Evolutionary conservation across 2,113 vertebrate genomes (phyloP), one percentile per base, ranked within the genome.

Genomic region (Atlantisia rogersi): DNA sequence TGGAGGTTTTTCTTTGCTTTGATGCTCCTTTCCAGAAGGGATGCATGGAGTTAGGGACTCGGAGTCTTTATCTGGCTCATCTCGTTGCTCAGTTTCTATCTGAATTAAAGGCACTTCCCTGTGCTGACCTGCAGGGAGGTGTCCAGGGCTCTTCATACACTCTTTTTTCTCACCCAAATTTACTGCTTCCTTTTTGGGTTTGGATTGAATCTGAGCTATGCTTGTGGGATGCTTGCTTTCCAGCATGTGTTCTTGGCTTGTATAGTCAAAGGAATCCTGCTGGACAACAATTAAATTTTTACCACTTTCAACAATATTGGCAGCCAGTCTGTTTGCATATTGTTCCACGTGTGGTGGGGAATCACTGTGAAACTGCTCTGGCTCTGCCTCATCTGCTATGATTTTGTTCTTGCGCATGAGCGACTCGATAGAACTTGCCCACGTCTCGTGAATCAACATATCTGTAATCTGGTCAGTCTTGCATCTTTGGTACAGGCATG

Each of bases 381-480:
- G 68, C 9, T 98, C 98, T 13, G 96, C 96, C 10, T 98, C 98
- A 39, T 98, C 98, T 15, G 85, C 81, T 69, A 99, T 99, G 76
- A 99, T 99, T 97, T 99, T 99, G 97, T 99, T 99, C 96, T 99
- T 99, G 75, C 98, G 98, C 99, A 99, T 99, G 68, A 99, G 98
- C 6, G 99, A 99, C 96, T 99, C 98, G 12, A 99, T 99, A 6
- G 99, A 99, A 82, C 97, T 99, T 4, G 99, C 98, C 99, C 99
- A 99, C 0, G 99, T 99, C 94, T 99, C 99, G 0, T 99, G 99
- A 91, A 99, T 99, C 75, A 99, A 91, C 99, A 99, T 99, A 93
- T 98, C 98, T 22, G 99, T 99, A 86, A 99, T 98, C 85, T 99
- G 99, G 97, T 99, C 99, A 5, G 98, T 98, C 46, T 98, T 98